These are phyloP conservation scores for Hirudo medicinalis DNA, from an alignment of 1,140 invertebrate species.

Conservation along the genomic window DNA sequence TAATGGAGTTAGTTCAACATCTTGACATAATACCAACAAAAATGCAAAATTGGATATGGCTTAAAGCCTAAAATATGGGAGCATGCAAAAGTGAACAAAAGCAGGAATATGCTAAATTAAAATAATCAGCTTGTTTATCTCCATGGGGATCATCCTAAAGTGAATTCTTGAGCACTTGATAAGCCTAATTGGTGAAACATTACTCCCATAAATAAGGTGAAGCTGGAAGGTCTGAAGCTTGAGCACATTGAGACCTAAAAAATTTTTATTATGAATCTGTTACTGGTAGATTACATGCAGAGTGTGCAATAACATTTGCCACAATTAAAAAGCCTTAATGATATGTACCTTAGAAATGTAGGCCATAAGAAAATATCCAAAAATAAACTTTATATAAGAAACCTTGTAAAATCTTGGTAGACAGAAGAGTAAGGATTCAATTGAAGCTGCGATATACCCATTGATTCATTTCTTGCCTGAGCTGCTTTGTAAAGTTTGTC, in stretches of 20 bases:
- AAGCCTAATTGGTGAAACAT: constrained; percentile 23
- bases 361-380: too few relatives aligned
- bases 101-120: neutral
- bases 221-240: constrained; percentile 87
- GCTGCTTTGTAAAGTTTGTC: constrained; percentile 5
- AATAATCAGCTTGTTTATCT: neutral
- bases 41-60: too few relatives aligned
- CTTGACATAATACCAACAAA: too few relatives aligned
- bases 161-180: constrained; percentile 1
- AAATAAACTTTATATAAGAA: too few relatives aligned
- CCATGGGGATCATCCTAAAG: neutral
- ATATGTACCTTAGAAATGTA: too few relatives aligned
- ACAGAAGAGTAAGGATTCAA: constrained; percentile 1
- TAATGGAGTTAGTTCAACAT: too few relatives aligned
- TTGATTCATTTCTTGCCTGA: constrained; percentile 4
- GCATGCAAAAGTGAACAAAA: neutral
- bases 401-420: constrained; percentile 7
- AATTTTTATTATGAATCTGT: neutral
- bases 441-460: constrained; percentile 10
- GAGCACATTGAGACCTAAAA: constrained; percentile 77
- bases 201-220: constrained; percentile 94
- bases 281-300: neutral
- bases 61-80: neutral
- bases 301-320: neutral
- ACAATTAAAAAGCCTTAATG: too few relatives aligned